These are phyloP conservation scores for Cladopsammia gracilis DNA, from an alignment of 64 coral and sea anemone genomes.

Conservation along the genomic window DNA sequence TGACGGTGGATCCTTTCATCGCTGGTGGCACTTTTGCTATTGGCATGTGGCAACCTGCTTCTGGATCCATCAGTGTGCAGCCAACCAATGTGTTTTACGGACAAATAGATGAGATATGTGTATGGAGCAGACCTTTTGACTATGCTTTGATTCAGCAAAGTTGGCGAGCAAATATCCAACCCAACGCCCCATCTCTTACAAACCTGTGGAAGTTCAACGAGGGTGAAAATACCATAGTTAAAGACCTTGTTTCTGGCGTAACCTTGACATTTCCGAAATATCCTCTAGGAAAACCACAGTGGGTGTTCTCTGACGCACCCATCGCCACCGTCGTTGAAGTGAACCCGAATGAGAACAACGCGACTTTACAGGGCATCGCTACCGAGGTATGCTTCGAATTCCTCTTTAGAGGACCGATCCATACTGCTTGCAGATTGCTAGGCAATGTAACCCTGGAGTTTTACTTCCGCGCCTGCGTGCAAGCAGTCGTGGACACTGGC, in stretches of 20 bases:
- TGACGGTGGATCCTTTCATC: constrained; percentile 72
- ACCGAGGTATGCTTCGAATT: constrained; percentile 53
- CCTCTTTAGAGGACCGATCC: constrained; percentile 75
- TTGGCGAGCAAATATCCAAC: constrained; percentile 82
- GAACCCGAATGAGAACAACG: constrained; percentile 82
- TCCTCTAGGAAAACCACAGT: constrained; percentile 75
- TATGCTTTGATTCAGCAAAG: constrained; percentile 88
- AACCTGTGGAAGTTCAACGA: constrained; percentile 98
- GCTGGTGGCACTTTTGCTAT: constrained; percentile 80
- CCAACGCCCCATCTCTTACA: constrained; percentile 49
- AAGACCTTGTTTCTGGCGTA: constrained; percentile 75
- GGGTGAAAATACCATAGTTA: constrained; percentile 70
- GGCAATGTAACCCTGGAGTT: constrained; percentile 81
- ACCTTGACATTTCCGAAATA: constrained; percentile 80
- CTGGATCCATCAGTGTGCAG: constrained; percentile 64
- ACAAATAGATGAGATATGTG: constrained; percentile 90
- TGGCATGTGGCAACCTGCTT: constrained; percentile 95
- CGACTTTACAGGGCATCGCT: constrained; percentile 67
- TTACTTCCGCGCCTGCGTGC: constrained; percentile 79
- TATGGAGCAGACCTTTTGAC: constrained; percentile 90
- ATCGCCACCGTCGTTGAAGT: constrained; percentile 67
- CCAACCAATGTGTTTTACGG: constrained; percentile 76
- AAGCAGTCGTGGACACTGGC: constrained; percentile 71
- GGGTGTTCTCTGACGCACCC: constrained; percentile 94
- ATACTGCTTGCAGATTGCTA: constrained; percentile 62